Evolutionary conservation across 1,140 invertebrate genomes (phyloP), one percentile per base, ranked within the genome.

Genomic region (Aphaenogaster ashmeadi): DNA sequence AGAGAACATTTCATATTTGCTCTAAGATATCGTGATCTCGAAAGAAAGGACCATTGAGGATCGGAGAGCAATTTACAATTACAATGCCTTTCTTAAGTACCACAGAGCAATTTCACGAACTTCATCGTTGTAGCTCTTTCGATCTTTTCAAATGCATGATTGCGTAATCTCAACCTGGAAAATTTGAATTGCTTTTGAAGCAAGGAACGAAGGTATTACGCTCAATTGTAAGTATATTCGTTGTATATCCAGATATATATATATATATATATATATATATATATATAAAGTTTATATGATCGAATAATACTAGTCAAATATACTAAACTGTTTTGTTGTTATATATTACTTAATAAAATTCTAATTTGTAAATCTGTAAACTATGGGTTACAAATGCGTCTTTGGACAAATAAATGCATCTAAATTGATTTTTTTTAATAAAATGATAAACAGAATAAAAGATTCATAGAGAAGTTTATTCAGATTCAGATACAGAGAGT

Each of bases 41-140:
- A 67, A 64, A 67, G 47, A 52, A 62, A 60, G 6, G 33, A 52
- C 36, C 15, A 33, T 81, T 81, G 36, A 69, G 33, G 21, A 54
- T 69, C 36, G 15, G 47, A 38, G 9, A 81, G 78, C 78, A 81
- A 81, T 81, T 81, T 81, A 54, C 78, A 81, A 81, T 81, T 81
- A 81, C 67, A 81, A 81, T 81, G 36, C 36, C 36, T 38, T 66
- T 54, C 36, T 69, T 71, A 71, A 81, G 36, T 54, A 81, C 21
- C 18, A 69, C 36, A 56, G 71, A 81, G 50, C 78, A 71, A 81
- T 81, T 41, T 36, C n/a, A n/a, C 33, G 62, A 56, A 81, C 47
- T 4, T 52, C 8, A 47, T 67, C 13, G 6, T 69, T 54, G 13
- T 44, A 54, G n/a, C 15, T 81, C 36, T 69, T 81, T 38, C 62